Base-by-base conservation (phyloP, 2,797 vertebrate genomes). In the Cygnus olor region DNA sequence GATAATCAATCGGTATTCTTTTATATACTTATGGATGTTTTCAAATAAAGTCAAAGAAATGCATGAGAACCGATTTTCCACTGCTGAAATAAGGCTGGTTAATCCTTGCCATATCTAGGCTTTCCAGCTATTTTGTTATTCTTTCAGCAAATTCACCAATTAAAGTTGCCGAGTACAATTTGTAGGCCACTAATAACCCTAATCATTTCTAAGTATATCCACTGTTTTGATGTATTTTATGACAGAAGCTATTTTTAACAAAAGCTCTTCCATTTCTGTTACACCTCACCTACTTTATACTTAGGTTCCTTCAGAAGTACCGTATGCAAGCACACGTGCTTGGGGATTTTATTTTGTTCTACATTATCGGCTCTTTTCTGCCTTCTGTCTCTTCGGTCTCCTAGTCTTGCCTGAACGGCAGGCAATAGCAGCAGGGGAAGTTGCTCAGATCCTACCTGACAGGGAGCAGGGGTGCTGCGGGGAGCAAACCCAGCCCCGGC, bases 381-480 rank as follows among this genome's bases (percentile, higher is more conserved):
- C 18, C 32, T 84, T 69, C 34, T 82, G 20, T 51, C 8, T 63
- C 68, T 57, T 76, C 21, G 14, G 47, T 53, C 40, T 87, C 42
- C 7, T 18, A 80, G 28, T 73, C 58, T 84, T 63, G 32, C 69
- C 36, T 90, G 34, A 77, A 30, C 14, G 42, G 20, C 47, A 73
- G 6, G 28, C 36, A 19, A 14, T 20, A 72, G 51, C 30, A 40
- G 21, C 38, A 42, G 16, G 18, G 11, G 9, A 45, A 24, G 22
- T 80, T 85, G 44, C 66, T 84, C 34, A 79, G 60, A 89, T 61
- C 56, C 36, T 58, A 79, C 6, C 10, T 54, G 42, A 44, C 47
- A 60, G 0, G 0, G 25, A 92, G 4, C 44, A 60, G 6, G 45
- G 1, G 0, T 73, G 15, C n/a, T 12, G 24, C 3, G 22, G 12